phyloP scores from a whole-genome alignment of 2,797 vertebrate species.

The Phrynocephalus guinanensis region DNA sequence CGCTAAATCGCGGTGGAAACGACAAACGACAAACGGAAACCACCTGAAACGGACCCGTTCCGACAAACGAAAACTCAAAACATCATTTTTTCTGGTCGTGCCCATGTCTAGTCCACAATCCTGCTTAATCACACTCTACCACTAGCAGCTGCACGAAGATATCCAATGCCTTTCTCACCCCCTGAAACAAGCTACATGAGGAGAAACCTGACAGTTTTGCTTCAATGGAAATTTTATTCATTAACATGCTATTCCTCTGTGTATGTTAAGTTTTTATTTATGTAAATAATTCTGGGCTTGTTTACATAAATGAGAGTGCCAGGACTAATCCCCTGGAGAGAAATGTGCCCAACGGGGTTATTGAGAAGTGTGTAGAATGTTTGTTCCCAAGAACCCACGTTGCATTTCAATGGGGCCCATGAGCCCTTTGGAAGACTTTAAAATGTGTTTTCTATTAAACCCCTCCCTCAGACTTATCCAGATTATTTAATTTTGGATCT shows the following conservation, averaged over 20 bases:
- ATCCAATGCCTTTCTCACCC: not conserved
- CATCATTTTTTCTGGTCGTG: too few relatives aligned
- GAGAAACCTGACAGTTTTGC: not conserved
- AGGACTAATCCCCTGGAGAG: constrained; percentile 27
- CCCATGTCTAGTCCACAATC: not conserved
- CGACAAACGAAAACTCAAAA: too few relatives aligned
- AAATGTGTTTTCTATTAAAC: not conserved
- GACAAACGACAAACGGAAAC: too few relatives aligned
- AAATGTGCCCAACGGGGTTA: constrained; percentile 16
- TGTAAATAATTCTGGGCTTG: constrained; percentile 30
- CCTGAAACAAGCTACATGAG: not conserved
- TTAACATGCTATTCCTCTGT: constrained; percentile 14
- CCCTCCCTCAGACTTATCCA: constrained; percentile 26
- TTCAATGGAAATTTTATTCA: not conserved
- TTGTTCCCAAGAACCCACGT: not conserved
- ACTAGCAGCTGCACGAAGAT: not conserved
- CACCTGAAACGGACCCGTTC: too few relatives aligned
- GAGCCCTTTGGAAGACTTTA: constrained; percentile 25
- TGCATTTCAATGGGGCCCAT: constrained; percentile 36
- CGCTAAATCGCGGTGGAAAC: too few relatives aligned
- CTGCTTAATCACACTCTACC: too few relatives aligned
- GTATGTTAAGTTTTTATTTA: constrained; percentile 21
- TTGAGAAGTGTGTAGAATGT: constrained; percentile 30
- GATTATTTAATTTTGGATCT: constrained; percentile 34
- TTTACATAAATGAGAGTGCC: constrained; percentile 24